Percentiles rank a stretch among this genome's conserved stretches.
Evolutionary conservation across 2,113 vertebrate genomes (phyloP).

Genomic region (Crotophaga sulcirostris): DNA sequence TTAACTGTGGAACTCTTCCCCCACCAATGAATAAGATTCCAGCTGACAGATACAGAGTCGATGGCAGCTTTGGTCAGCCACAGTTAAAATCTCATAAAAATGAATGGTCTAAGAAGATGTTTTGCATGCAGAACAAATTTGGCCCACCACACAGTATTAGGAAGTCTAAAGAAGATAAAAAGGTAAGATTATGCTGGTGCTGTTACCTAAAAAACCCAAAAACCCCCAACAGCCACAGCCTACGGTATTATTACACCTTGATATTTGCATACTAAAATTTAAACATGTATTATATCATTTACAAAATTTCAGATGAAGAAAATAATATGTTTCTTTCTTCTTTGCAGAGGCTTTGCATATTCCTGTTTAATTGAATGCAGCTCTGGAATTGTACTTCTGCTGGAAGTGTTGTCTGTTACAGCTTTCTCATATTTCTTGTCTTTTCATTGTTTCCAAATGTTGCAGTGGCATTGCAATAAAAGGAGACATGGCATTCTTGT

Average conservation of each 20-base stretch:
- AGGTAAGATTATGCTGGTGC: constrained; percentile 76
- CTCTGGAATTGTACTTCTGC: constrained; percentile 17
- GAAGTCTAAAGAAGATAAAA: constrained; percentile 87
- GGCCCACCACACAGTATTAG: constrained; percentile 78
- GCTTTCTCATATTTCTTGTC: constrained; percentile 42
- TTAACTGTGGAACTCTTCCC: constrained; percentile 95
- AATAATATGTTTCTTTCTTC: neutral
- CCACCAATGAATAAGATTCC: constrained; percentile 98
- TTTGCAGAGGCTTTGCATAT: neutral
- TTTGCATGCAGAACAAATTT: constrained; percentile 81
- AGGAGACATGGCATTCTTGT: constrained; percentile 29
- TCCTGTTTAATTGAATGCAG: constrained; percentile 21
- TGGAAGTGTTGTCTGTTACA: constrained; percentile 6
- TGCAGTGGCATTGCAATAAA: constrained; percentile 29
- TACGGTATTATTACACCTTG: neutral
- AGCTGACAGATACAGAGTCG: constrained; percentile 91
- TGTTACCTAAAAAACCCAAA: neutral
- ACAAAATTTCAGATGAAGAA: neutral
- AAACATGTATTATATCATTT: neutral
- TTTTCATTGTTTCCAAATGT: constrained; percentile 67
- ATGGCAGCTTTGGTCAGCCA: constrained; percentile 80
- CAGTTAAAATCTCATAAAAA: constrained; percentile 80
- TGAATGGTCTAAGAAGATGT: constrained; percentile 91
- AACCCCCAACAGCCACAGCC: neutral
- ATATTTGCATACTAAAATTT: neutral